These are phyloP conservation scores for Cotesia chilonis DNA, from an alignment of 1,140 invertebrate species.

Conservation along the genomic window DNA sequence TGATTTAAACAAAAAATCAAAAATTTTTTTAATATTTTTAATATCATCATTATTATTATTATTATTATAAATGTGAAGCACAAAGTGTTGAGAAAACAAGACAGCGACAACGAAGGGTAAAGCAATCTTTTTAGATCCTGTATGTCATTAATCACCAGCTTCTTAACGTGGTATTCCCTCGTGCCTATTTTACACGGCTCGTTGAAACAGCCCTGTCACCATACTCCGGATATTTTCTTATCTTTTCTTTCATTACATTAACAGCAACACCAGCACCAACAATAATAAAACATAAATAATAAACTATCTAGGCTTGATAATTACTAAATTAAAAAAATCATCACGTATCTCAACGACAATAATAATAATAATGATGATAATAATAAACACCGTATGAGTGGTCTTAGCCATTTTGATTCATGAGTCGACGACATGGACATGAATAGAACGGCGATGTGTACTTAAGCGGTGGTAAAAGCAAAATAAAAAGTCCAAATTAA, in stretches of 20 bases:
- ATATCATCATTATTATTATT: background rate
- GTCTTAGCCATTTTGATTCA: slow-evolving; percentile 42
- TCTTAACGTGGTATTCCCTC: slow-evolving; percentile 64
- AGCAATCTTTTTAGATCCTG: slow-evolving; percentile 49
- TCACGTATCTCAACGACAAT: slow-evolving; percentile 26
- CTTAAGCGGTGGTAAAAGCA: slow-evolving; percentile 32
- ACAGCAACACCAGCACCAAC: too few relatives aligned
- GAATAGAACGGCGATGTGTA: slow-evolving; percentile 39
- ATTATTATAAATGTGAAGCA: slow-evolving; percentile 28
- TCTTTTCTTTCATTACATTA: slow-evolving; percentile 40
- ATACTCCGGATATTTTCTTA: background rate
- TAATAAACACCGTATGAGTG: slow-evolving; percentile 63
- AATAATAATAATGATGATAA: slow-evolving; percentile 47
- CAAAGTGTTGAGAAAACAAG: slow-evolving; percentile 21
- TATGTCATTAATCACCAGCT: slow-evolving; percentile 63
- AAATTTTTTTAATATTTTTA: too few relatives aligned
- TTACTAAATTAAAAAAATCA: background rate
- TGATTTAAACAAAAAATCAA: too few relatives aligned
- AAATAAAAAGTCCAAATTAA: slow-evolving; percentile 30
- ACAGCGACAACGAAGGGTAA: slow-evolving; percentile 23
- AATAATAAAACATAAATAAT: too few relatives aligned
- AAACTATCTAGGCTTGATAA: background rate
- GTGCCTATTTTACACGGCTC: slow-evolving; percentile 63
- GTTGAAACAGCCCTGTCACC: slow-evolving; percentile 60
- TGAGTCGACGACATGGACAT: slow-evolving; percentile 55